These are phyloP conservation scores for Hirundichthys speculiger DNA, from an alignment of 2,113 vertebrate genomes.

Conservation along the genomic window DNA sequence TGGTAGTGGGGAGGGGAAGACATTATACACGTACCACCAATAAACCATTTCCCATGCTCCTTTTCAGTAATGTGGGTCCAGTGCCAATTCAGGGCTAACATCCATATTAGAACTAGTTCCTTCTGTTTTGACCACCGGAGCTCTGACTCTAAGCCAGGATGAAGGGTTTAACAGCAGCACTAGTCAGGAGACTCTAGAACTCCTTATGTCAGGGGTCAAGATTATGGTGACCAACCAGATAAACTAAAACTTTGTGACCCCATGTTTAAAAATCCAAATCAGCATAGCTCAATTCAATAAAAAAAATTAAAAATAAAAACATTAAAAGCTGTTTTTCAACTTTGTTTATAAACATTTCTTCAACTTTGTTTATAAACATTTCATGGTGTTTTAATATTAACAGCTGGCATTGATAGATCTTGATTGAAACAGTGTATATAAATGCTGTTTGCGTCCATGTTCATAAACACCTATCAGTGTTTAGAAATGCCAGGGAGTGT, in stretches of 20 bases:
- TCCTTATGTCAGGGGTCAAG: too few species aligned
- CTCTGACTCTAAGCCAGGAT: not conserved
- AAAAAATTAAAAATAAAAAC: too few species aligned
- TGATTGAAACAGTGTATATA: not conserved
- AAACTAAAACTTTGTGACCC: too few species aligned
- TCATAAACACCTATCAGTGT: not conserved
- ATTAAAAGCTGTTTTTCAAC: too few species aligned
- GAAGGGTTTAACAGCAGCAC: not conserved
- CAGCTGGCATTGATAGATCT: not conserved
- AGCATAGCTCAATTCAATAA: too few species aligned
- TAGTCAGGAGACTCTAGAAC: not conserved
- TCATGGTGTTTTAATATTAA: not conserved
- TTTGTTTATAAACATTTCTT: not conserved
- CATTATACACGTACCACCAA: too few species aligned
- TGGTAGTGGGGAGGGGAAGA: too few species aligned
- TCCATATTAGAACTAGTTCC: not conserved
- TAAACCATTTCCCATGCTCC: too few species aligned
- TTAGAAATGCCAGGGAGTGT: not conserved
- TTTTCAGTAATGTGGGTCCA: not conserved
- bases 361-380: not conserved
- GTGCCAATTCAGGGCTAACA: not conserved
- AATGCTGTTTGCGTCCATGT: not conserved
- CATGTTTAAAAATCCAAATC: too few species aligned
- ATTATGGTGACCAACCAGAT: too few species aligned
- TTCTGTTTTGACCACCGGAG: not conserved